Conservation (phyloP, 2,797 vertebrate species). For the Molossus molossus region DNA sequence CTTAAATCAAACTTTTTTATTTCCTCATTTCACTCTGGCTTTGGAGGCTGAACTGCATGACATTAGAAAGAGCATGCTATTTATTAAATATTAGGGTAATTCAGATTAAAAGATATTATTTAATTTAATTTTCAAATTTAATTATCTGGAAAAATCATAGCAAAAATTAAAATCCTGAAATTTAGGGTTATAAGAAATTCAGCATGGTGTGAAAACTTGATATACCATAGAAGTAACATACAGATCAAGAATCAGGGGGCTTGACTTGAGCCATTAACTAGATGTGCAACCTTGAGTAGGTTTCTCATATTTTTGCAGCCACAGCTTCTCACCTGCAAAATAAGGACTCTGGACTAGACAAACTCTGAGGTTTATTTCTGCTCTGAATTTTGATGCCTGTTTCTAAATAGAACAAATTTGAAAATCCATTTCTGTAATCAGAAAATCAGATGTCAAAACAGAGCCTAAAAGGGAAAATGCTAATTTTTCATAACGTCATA, state of each 20-base stretch:
- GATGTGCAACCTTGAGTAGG: neutral
- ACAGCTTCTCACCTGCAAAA: slow-evolving; percentile 44
- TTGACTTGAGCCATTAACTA: neutral
- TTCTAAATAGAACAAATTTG: slow-evolving; percentile 16
- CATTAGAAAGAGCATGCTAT: neutral
- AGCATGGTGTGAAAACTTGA: neutral
- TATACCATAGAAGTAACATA: neutral
- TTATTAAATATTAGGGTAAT: slow-evolving; percentile 6
- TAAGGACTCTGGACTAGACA: neutral
- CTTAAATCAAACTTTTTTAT: slow-evolving; percentile 13
- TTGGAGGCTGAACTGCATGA: slow-evolving; percentile 34
- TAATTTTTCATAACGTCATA: slow-evolving; percentile 29
- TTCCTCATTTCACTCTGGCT: slow-evolving; percentile 32
- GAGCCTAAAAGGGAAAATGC: slow-evolving; percentile 58
- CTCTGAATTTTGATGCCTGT: slow-evolving; percentile 47
- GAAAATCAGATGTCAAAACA: slow-evolving; percentile 55
- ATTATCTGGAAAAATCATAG: slow-evolving; percentile 12
- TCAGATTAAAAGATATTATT: slow-evolving; percentile 8
- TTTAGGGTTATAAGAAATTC: neutral
- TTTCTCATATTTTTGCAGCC: neutral
- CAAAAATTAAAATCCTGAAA: neutral
- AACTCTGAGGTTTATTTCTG: neutral
- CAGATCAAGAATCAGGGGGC: too few species aligned
- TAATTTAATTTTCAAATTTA: slow-evolving; percentile 48
- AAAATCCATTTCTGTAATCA: slow-evolving; percentile 68